A percentile compares a stretch with the other conserved stretches of the same genome.
phyloP scores from a whole-genome alignment of 2,797 vertebrate species.

The Sandelia bainsii region DNA sequence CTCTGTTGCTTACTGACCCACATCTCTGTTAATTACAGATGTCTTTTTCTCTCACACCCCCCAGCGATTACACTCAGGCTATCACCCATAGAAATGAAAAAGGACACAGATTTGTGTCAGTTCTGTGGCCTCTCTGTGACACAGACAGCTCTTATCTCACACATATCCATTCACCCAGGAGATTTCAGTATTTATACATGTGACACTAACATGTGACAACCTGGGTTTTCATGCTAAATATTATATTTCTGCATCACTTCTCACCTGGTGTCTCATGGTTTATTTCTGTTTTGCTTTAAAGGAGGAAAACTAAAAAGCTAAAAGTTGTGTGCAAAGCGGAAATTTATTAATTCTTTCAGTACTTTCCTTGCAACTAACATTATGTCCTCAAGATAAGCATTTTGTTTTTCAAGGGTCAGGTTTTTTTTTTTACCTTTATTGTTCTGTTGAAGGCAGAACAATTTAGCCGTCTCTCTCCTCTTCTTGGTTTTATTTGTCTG shows the following conservation, averaged over 20 bases:
- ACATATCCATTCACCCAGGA: constrained; percentile 23
- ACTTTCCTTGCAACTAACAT: constrained; percentile 30
- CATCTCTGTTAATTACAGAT: constrained; percentile 65
- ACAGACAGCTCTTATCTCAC: constrained; percentile 44
- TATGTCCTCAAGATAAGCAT: constrained; percentile 50
- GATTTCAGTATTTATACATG: constrained; percentile 41
- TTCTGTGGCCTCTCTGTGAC: constrained; percentile 55
- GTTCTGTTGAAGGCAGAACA: constrained; percentile 35
- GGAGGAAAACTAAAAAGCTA: neutral
- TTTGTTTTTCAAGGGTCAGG: constrained; percentile 50
- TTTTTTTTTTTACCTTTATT: constrained; percentile 36
- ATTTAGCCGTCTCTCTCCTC: constrained; percentile 24
- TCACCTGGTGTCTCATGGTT: constrained; percentile 23
- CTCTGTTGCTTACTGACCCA: constrained; percentile 60
- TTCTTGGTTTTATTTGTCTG: constrained; percentile 56
- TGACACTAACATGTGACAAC: constrained; percentile 40
- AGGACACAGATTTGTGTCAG: constrained; percentile 47
- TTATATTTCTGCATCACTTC: constrained; percentile 13
- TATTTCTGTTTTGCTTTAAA: constrained; percentile 41
- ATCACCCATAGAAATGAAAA: constrained; percentile 44
- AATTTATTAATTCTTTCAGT: constrained; percentile 48
- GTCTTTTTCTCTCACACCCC: constrained; percentile 54
- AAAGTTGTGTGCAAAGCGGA: constrained; percentile 7
- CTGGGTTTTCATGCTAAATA: constrained; percentile 32
- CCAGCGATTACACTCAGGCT: constrained; percentile 22